Conservation (phyloP, 2,888 invertebrate genomes). For the Beris chalybata region DNA sequence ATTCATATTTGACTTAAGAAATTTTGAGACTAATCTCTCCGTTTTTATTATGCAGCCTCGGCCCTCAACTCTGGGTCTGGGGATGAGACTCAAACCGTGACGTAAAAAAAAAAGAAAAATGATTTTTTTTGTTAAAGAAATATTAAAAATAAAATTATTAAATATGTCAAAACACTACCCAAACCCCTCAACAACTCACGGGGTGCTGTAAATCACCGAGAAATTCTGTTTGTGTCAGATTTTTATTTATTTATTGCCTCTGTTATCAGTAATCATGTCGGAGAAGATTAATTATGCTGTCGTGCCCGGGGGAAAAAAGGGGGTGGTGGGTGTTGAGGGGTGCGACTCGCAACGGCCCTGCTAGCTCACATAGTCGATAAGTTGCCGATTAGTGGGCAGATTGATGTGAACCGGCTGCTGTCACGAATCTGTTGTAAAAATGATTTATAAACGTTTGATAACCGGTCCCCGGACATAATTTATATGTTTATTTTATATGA, state of each 20-base stretch:
- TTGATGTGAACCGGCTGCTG: conserved; percentile 31
- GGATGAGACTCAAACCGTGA: too few relatives aligned
- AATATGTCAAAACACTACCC: conserved; percentile 28
- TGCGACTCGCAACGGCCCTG: background rate
- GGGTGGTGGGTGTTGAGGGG: background rate
- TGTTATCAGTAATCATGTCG: conserved; percentile 32
- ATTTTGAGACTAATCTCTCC: too few relatives aligned
- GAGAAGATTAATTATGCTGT: conserved; percentile 23
- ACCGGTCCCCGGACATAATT: conserved; percentile 23
- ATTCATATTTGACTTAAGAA: too few relatives aligned
- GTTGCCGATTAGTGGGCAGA: conserved; percentile 30
- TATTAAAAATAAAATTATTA: conserved; percentile 10
- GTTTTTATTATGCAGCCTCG: too few relatives aligned
- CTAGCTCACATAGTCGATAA: conserved; percentile 26
- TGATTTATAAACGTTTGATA: conserved; percentile 19
- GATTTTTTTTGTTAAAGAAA: too few relatives aligned
- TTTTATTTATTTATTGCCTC: conserved; percentile 32
- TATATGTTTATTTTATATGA: conserved; percentile 15
- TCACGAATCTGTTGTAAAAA: conserved; percentile 26
- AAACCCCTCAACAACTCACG: conserved; percentile 15
- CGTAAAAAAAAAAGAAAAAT: too few relatives aligned
- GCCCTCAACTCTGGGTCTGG: too few relatives aligned
- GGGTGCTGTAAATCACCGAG: conserved; percentile 30
- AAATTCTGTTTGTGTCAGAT: conserved; percentile 32
- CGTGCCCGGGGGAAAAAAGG: background rate